Evolutionary conservation across 2,888 invertebrate species (phyloP).

Genomic region (Drosophila subsilvestris): DNA sequence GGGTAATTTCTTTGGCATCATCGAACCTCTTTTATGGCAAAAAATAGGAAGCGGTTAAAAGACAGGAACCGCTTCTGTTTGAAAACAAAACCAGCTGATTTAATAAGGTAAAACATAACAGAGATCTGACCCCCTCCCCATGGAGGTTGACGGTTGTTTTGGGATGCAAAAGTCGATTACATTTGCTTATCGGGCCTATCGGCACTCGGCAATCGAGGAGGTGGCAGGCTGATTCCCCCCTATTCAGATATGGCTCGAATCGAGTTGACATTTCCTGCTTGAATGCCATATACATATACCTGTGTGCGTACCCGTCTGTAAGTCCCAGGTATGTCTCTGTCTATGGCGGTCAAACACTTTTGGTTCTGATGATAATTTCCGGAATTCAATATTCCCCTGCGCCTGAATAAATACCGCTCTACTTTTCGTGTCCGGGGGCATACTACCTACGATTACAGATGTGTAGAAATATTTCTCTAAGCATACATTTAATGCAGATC

Average conservation of each 20-base stretch:
- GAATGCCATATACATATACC: not conserved
- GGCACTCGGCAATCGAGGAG: not conserved
- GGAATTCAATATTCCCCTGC: not conserved
- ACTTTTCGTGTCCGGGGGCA: not conserved
- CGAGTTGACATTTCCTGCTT: constrained; percentile 1
- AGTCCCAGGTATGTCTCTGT: not conserved
- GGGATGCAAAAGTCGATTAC: not conserved
- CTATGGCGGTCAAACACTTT: not conserved
- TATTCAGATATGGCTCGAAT: not conserved
- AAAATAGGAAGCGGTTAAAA: too few species aligned
- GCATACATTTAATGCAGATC: not conserved
- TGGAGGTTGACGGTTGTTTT: not conserved
- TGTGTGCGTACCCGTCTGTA: not conserved
- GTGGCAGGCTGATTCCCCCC: not conserved
- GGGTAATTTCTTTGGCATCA: not conserved
- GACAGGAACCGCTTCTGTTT: too few species aligned
- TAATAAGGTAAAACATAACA: too few species aligned
- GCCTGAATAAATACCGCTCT: not conserved
- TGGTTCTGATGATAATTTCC: not conserved
- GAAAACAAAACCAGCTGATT: too few species aligned
- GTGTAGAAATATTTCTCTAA: not conserved
- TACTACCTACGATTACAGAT: not conserved
- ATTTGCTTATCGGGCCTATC: not conserved
- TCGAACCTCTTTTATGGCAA: too few species aligned
- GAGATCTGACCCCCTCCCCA: not conserved